Conservation (phyloP, 1,140 invertebrate genomes). For the Oryctes rhinoceros region DNA sequence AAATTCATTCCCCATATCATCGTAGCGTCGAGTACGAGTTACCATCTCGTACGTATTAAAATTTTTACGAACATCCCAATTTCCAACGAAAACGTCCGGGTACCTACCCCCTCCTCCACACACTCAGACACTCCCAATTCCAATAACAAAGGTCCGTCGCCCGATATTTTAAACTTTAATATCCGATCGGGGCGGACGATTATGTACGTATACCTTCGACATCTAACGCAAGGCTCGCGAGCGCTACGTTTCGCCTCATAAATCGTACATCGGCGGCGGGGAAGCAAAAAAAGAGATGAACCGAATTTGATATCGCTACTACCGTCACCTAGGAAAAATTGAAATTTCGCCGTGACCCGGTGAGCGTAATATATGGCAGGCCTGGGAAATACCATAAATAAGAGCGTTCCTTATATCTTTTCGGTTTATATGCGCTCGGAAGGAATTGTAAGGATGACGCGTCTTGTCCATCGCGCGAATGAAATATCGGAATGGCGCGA, state of each 20-base stretch:
- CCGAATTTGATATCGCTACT: constrained; percentile 2
- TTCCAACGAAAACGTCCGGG: too few relatives aligned
- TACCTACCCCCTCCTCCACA: background rate
- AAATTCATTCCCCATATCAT: too few relatives aligned
- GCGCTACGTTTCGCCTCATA: background rate
- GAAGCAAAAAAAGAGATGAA: background rate
- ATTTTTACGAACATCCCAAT: too few relatives aligned
- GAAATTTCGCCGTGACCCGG: constrained; percentile 7
- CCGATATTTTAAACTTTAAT: constrained; percentile 8
- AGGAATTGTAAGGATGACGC: constrained; percentile 1
- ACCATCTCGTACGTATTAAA: too few relatives aligned
- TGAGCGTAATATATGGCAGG: constrained; percentile 3
- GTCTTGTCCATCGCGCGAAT: background rate
- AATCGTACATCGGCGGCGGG: background rate
- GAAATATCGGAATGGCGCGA: background rate
- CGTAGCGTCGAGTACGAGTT: too few relatives aligned
- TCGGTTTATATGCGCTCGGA: background rate
- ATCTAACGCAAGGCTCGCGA: too few relatives aligned
- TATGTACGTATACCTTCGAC: background rate
- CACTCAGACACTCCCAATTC: background rate
- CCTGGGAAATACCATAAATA: constrained; percentile 13
- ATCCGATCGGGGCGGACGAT: background rate
- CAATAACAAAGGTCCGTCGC: background rate
- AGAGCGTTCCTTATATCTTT: background rate
- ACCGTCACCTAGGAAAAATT: constrained; percentile 9